A percentile compares a stretch with the other conserved stretches of the same genome.
Evolutionary conservation across 2,888 invertebrate species (phyloP).

Genomic region (Amphipyra tragopoginis): DNA sequence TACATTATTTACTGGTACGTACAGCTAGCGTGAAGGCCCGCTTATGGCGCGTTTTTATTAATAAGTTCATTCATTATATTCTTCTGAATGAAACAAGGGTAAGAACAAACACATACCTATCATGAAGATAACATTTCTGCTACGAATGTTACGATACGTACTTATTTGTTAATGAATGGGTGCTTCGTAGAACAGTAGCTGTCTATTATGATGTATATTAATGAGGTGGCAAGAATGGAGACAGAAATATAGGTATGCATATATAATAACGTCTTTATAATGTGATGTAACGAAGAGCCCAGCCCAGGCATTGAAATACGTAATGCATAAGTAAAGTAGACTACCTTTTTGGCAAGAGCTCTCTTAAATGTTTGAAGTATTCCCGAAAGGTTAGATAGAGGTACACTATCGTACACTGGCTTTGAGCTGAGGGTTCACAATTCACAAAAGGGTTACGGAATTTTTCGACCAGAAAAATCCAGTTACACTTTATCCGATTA

Average conservation of each 20-base stretch:
- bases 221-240: slow-evolving; percentile 24
- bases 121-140: too few relatives aligned
- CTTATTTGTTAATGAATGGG: slow-evolving; percentile 37
- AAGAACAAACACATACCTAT: neutral
- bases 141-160: neutral
- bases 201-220: slow-evolving; percentile 37
- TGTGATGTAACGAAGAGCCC: slow-evolving; percentile 2
- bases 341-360: too few relatives aligned
- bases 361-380: too few relatives aligned
- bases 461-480: neutral
- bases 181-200: slow-evolving; percentile 20
- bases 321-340: too few relatives aligned
- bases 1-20: too few relatives aligned
- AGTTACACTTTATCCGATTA: neutral
- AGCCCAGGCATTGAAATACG: too few relatives aligned
- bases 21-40: too few relatives aligned
- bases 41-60: too few relatives aligned
- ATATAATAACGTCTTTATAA: slow-evolving; percentile 9
- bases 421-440: slow-evolving; percentile 11
- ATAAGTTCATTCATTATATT: too few relatives aligned
- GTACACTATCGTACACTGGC: too few relatives aligned
- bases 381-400: too few relatives aligned
- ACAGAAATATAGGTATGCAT: slow-evolving; percentile 5
- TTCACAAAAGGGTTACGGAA: neutral
- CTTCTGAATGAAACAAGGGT: neutral